Evolutionary conservation across 2,888 invertebrate species (phyloP), one percentile per base, ranked within the genome.

Genomic region (Branchipolynoe longqiensis): DNA sequence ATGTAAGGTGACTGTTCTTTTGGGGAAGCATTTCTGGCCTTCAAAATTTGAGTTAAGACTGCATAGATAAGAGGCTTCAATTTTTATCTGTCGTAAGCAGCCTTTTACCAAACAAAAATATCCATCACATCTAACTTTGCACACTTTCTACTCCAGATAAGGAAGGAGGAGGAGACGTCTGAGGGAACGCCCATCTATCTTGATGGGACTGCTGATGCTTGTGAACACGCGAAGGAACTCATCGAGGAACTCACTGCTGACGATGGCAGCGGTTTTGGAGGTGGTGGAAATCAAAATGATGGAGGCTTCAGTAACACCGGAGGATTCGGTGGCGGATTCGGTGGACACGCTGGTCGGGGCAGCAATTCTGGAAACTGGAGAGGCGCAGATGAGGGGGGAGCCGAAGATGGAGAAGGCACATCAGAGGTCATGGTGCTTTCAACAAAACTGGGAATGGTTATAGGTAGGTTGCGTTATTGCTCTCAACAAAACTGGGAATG

Each of bases 171-270:
- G 87, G 85, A 85, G 93, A 69, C 54, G 18, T 93, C 90, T 92
- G 73, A 92, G 89, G 87, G 93, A 89, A 90, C 91, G 83, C 87
- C 84, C 31, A 93, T 96, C 2, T 94, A 94, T n/a, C 88, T 96
- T 56, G 91, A 89, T 62, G 96, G 96, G 0, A 92, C 94, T 0
- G 91, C 94, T 87, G 94, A 95, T 59, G 94, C 95, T 0, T 94
- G 95, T 83, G 88, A 93, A 8, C 95, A 94, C 91, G 95, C 95
- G 0, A 90, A 92, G 86, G 1, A 33, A 18, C 33, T 69, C 38
- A 69, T 69, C 18, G 33, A 88, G 90, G 41, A 73, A 1, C 38
- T 69, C 36, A 38, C 38, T 0, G 12, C 4, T 25, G 69, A 69
- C 22, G 69, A 69, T 36, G 38, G 33, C 8, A 33, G 38, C 36